A percentile compares a stretch with the other conserved stretches of the same genome.
Conservation (phyloP, 2,797 vertebrate species). For the Podargus strigoides region DNA sequence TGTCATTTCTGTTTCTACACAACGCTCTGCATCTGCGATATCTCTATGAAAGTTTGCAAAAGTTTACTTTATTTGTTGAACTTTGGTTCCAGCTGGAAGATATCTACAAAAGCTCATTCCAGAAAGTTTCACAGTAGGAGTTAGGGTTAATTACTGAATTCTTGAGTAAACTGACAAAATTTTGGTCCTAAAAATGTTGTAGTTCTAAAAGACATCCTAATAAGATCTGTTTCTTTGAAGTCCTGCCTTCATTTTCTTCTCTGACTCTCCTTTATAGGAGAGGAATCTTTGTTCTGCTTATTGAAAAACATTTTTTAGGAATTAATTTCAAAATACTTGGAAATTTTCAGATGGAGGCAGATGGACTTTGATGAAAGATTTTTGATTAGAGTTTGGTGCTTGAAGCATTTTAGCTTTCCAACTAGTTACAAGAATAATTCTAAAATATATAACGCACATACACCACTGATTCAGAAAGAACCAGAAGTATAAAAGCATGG, state of each 20-base stretch:
- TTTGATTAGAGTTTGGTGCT: neutral
- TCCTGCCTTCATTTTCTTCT: neutral
- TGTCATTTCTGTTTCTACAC: neutral
- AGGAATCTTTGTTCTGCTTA: neutral
- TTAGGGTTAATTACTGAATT: conserved; percentile 24
- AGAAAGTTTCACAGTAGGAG: neutral
- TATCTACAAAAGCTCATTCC: neutral
- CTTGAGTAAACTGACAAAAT: neutral
- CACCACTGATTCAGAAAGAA: neutral
- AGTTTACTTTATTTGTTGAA: neutral
- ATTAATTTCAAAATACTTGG: neutral
- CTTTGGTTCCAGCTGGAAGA: neutral
- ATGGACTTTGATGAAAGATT: neutral
- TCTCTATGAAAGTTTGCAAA: neutral
- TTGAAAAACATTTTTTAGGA: neutral
- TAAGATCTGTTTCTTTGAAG: conserved; percentile 4
- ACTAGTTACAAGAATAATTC: neutral
- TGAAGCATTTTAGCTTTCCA: neutral
- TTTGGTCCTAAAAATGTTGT: neutral
- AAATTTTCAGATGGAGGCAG: neutral
- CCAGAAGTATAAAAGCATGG: neutral
- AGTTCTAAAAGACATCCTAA: neutral
- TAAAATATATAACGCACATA: neutral
- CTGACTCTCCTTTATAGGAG: neutral
- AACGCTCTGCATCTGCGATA: rapidly evolving